Evolutionary conservation across 2,888 invertebrate species (phyloP).

Genomic region (Parnassius smintheus): DNA sequence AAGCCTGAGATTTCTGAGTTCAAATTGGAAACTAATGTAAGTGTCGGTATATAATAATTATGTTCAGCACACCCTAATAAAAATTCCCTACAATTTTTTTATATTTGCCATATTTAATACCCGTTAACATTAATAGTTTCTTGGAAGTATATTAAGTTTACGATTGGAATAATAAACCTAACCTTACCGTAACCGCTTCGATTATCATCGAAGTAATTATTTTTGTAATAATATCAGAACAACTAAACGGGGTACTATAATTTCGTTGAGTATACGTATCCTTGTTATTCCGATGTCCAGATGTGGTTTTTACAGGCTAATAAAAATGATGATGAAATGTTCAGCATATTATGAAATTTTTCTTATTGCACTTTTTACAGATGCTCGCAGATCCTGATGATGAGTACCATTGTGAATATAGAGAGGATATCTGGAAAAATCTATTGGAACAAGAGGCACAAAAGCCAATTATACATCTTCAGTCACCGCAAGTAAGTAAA

Average conservation of each 20-base stretch:
- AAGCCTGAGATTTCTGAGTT: conserved; percentile 52
- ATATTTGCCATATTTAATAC: too few relatives aligned
- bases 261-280: too few relatives aligned
- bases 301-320: not conserved
- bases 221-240: too few relatives aligned
- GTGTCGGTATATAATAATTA: conserved; percentile 30
- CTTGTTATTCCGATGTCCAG: not conserved
- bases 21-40: conserved; percentile 59
- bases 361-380: conserved; percentile 42
- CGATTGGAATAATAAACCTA: too few relatives aligned
- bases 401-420: conserved; percentile 67
- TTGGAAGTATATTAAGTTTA: too few relatives aligned
- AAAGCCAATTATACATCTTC: conserved; percentile 66
- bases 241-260: too few relatives aligned
- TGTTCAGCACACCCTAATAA: too few relatives aligned
- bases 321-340: not conserved
- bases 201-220: too few relatives aligned
- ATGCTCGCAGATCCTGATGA: conserved; percentile 55
- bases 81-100: too few relatives aligned
- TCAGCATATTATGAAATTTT: not conserved
- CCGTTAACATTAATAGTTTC: too few relatives aligned
- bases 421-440: conserved; percentile 70
- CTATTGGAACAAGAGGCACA: conserved; percentile 66
- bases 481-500: conserved; percentile 70
- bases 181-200: too few relatives aligned